A percentile compares a stretch with the other conserved stretches of the same genome.
Evolutionary conservation across 1,140 invertebrate genomes (phyloP).

Genomic region (Artemia franciscana): DNA sequence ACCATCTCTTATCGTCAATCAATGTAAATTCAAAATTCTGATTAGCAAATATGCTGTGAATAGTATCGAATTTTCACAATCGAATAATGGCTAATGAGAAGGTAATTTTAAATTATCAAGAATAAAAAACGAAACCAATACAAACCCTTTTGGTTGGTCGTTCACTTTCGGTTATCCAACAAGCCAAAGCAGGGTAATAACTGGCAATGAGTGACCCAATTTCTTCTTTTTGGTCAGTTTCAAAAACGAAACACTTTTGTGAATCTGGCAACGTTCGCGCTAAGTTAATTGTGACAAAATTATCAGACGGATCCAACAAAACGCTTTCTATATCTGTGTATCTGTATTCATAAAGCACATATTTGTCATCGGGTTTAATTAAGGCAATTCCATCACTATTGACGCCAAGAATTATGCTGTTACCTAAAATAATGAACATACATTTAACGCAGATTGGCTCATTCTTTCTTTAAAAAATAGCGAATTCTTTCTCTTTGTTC

Average conservation of each 20-base stretch:
- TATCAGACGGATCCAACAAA: conserved; percentile 68
- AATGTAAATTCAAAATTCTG: background rate
- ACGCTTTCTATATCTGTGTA: conserved; percentile 74
- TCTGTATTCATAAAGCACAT: conserved; percentile 63
- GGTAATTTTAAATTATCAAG: too few species aligned
- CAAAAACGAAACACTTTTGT: conserved; percentile 78
- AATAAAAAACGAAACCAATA: background rate
- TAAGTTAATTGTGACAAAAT: conserved; percentile 58
- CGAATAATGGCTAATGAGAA: too few species aligned
- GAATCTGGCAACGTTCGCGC: conserved; percentile 34
- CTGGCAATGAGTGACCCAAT: conserved; percentile 77
- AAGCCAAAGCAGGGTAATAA: conserved; percentile 59
- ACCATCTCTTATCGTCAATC: too few species aligned
- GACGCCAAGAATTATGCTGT: conserved; percentile 50
- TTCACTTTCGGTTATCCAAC: conserved; percentile 63
- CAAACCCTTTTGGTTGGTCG: conserved; percentile 33
- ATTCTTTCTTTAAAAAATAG: too few species aligned
- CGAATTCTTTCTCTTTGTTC: too few species aligned
- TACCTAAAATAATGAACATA: conserved; percentile 22
- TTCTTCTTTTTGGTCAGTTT: conserved; percentile 64
- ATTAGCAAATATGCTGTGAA: conserved; percentile 12
- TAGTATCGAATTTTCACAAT: too few species aligned
- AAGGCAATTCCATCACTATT: conserved; percentile 70
- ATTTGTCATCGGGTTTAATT: conserved; percentile 69
- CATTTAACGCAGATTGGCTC: too few species aligned